Evolutionary conservation across 2,888 invertebrate genomes (phyloP).

Genomic region (Erynnis tages): DNA sequence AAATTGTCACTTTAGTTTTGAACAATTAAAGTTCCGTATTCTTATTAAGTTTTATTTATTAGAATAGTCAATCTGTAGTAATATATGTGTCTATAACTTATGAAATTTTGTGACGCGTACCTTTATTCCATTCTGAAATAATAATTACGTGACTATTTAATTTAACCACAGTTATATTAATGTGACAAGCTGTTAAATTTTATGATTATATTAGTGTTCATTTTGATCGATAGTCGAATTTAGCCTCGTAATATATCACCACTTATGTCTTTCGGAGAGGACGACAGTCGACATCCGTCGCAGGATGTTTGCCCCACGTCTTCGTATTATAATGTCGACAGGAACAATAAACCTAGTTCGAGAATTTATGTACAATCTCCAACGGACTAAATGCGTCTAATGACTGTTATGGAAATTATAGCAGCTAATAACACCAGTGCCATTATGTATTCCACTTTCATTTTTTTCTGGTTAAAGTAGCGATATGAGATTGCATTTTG

Average conservation of each 20-base stretch:
- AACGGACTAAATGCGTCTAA: background rate
- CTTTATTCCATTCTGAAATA: too few species aligned
- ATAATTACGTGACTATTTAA: too few species aligned
- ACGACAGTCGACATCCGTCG: conserved; percentile 13
- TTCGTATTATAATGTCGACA: conserved; percentile 16
- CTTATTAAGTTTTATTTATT: too few species aligned
- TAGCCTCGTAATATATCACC: conserved; percentile 3
- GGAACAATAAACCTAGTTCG: conserved; percentile 22
- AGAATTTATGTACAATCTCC: background rate
- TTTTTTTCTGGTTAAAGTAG: conserved; percentile 9
- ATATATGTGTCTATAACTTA: too few species aligned
- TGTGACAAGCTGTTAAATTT: too few species aligned
- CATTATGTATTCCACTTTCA: conserved; percentile 12
- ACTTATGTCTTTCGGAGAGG: conserved; percentile 13
- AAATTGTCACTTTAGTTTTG: too few species aligned
- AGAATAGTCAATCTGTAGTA: too few species aligned
- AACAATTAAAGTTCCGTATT: too few species aligned
- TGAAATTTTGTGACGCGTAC: too few species aligned
- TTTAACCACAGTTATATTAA: too few species aligned
- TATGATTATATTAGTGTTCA: background rate
- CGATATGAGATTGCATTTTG: background rate
- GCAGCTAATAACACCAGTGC: conserved; percentile 2
- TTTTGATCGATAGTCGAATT: conserved; percentile 6
- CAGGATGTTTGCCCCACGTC: conserved; percentile 21
- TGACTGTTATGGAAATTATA: conserved; percentile 3